A percentile compares a stretch with the other conserved stretches of the same genome.
Conservation (phyloP, 2,797 vertebrate genomes). For the Clarias platycephalus region DNA sequence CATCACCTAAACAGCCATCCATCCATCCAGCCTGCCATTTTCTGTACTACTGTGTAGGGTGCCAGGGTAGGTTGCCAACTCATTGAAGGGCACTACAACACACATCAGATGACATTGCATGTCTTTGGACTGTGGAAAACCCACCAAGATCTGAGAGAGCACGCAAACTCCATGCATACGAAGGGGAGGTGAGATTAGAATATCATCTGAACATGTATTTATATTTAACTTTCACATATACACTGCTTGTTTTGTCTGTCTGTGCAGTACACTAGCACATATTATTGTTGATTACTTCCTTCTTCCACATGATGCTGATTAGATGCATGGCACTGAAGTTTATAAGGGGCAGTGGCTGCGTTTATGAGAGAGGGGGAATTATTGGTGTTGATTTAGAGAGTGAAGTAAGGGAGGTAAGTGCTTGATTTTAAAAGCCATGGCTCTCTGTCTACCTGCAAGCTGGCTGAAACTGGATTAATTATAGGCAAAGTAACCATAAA, state of each 20-base stretch:
- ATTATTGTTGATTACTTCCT: not conserved
- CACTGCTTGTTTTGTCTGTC: not conserved
- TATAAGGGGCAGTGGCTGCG: not conserved
- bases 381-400: slow-evolving; percentile 7
- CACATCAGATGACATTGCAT: no score
- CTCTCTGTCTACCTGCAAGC: not conserved
- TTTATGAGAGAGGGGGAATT: not conserved
- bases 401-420: not conserved
- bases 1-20: not conserved
- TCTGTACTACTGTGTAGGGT: no score
- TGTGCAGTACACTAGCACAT: not conserved
- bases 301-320: not conserved
- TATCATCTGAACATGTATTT: not conserved
- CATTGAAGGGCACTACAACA: no score
- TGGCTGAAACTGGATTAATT: not conserved
- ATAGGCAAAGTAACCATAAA: not conserved
- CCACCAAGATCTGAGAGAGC: no score
- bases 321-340: not conserved
- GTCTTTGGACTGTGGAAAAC: no score
- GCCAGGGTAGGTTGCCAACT: no score
- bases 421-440: not conserved
- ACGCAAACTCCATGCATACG: no score
- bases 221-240: not conserved
- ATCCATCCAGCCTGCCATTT: no score
- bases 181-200: no score